Evolutionary conservation across 2,113 vertebrate species (phyloP).

Genomic region (Oreotrochilus melanogaster): DNA sequence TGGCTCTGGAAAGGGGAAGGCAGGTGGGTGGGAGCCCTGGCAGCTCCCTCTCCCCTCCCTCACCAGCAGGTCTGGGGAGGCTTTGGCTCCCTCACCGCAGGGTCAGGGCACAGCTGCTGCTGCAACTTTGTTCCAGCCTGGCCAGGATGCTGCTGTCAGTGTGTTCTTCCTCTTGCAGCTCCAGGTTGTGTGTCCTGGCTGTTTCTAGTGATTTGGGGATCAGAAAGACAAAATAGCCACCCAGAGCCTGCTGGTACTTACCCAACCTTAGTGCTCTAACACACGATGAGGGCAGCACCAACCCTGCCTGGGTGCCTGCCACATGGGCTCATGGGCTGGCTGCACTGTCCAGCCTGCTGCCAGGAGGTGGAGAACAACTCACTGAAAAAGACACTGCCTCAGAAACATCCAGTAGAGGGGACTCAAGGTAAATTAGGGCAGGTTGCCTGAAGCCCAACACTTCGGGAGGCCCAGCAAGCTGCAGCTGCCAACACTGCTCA

Average conservation of each 20-base stretch:
- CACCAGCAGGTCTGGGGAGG: too few relatives aligned
- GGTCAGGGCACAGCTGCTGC: fast-evolving
- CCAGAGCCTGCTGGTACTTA: neutral
- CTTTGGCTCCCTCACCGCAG: fast-evolving
- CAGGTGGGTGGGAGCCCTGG: fast-evolving
- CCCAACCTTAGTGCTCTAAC: neutral
- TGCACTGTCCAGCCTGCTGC: too few relatives aligned
- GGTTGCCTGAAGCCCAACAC: too few relatives aligned
- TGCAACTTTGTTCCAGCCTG: fast-evolving
- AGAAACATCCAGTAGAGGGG: too few relatives aligned
- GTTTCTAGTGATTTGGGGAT: neutral
- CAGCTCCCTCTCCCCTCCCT: neutral
- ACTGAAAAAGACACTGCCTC: too few relatives aligned
- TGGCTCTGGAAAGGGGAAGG: neutral
- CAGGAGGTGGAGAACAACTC: too few relatives aligned
- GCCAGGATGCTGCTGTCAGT: neutral
- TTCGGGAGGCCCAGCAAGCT: too few relatives aligned
- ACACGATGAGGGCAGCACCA: neutral
- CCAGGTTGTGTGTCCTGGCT: fast-evolving
- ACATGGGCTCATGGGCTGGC: too few relatives aligned
- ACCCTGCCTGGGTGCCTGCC: too few relatives aligned
- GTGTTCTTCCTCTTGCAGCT: fast-evolving
- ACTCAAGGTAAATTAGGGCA: too few relatives aligned
- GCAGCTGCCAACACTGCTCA: too few relatives aligned
- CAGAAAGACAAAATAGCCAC: neutral